These are phyloP conservation scores for Drosophila peninsularis DNA, from an alignment of 2,888 invertebrate genomes.

Conservation along the genomic window DNA sequence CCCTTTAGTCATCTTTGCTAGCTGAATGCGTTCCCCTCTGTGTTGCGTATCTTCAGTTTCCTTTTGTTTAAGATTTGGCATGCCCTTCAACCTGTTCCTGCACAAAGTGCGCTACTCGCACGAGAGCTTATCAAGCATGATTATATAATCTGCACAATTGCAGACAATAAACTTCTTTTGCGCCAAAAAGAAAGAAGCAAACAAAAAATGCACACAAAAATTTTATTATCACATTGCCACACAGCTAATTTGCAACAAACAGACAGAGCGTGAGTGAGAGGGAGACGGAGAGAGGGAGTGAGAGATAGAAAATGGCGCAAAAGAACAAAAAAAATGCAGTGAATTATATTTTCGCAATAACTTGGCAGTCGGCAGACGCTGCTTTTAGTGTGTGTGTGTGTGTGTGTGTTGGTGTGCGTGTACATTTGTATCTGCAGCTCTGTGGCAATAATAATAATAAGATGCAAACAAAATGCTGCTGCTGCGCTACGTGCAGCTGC, in stretches of 20 bases:
- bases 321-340: slow-evolving; percentile 53
- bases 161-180: slow-evolving; percentile 74
- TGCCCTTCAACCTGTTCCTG: slow-evolving; percentile 13
- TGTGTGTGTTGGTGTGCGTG: slow-evolving; percentile 15
- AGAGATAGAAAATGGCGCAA: slow-evolving; percentile 30
- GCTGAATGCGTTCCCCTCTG: too few relatives aligned
- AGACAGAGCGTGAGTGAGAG: slow-evolving; percentile 1
- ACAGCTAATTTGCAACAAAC: slow-evolving; percentile 64
- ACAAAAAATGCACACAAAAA: slow-evolving; percentile 36
- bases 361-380: slow-evolving; percentile 53
- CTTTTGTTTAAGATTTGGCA: not conserved
- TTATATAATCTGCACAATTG: slow-evolving; percentile 72
- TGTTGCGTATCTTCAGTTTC: too few relatives aligned
- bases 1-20: too few relatives aligned
- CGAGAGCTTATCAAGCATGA: slow-evolving; percentile 41
- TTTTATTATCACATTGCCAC: slow-evolving; percentile 71
- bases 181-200: slow-evolving; percentile 51
- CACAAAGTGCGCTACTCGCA: slow-evolving; percentile 11
- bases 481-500: slow-evolving; percentile 53
- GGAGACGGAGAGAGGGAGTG: not conserved
- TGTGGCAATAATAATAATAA: slow-evolving; percentile 73
- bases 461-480: slow-evolving; percentile 68
- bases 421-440: slow-evolving; percentile 46
- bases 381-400: slow-evolving; percentile 20
- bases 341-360: slow-evolving; percentile 77